Evolutionary conservation across 2,888 invertebrate species (phyloP), one percentile per base, ranked within the genome.

Genomic region (Tiliacea aurago): DNA sequence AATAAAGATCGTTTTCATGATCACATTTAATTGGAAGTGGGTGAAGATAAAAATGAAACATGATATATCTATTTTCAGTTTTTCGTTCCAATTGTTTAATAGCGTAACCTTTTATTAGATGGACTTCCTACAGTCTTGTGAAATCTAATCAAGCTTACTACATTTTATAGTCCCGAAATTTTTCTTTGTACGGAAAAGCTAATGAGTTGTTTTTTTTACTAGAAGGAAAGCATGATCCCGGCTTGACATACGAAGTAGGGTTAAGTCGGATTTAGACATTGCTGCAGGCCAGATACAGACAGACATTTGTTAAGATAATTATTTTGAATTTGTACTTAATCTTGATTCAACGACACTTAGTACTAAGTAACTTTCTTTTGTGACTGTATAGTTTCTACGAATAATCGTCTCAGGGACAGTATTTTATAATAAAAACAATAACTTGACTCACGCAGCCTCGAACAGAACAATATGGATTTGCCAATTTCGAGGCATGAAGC

Each of bases 121-220:
- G 5, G 18, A 59, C n/a, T 61, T 15, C 9, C 13, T 41, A 20
- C 2, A 37, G 15, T 55, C 28, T 55, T 51, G 45, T 45, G 9
- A 45, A 59, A 41, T 0, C 18, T 68, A 33, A 47, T 59, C 41
- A 75, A 33, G 33, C 15, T 6, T 41, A 23, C 10, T 51, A 45
- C 58, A 23, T 41, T 73, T n/a, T 65, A 37, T 15, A 47, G n/a
- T 23, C 18, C 4, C 28, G 7, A 63, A 15, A 41, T 33, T 28
- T 15, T 20, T 20, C 41, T 41, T 20, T 23, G 11, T 58, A 71
- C 15, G 49, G 9, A 9, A 45, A 73, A 59, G 18, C 15, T 72
- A 72, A 59, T 79, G 58, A 76, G 58, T 37, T 43, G 45, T 72
- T 45, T 76, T 45, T 76, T 69, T 53, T 47, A 11, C 41, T 37